Base-by-base conservation (phyloP, 2,797 vertebrate species). In the Falco peregrinus region DNA sequence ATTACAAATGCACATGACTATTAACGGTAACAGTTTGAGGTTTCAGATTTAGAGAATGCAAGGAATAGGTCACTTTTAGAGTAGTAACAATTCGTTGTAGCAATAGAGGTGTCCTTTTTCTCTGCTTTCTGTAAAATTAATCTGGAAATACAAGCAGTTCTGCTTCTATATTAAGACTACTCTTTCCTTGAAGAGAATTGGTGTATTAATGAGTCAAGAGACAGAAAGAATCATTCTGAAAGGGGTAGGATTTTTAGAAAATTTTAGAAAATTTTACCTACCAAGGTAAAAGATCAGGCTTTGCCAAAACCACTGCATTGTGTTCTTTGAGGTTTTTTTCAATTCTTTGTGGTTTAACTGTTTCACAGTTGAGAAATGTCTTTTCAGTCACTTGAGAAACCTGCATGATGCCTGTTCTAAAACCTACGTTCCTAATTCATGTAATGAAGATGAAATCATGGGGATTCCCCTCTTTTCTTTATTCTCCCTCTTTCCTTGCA, bases 21-120 rank as follows among this genome's bases (percentile, higher is more conserved):
- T 50, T 93, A 78, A 35, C 91, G 5, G 69, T 84, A 53, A 53
- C 64, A 76, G 81, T 90, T 92, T 90, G 51, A 87, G 41, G 51
- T 84, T 97, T 96, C 75, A 67, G 60, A 84, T 48, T 57, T 67
- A 76, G 25, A 73, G 25, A 5, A 39, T 81, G 21, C 20, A 64
- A 91, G 24, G n/a, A 81, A 39, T 77, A 81, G 21, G 16, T 79
- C 9, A 26, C 21, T 84, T 87, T 37, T 81, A 73, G 33, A 64
- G 47, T 71, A 86, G 69, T 84, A 95, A 87, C 94, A 59, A 73
- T 91, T 81, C 17, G 91, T 68, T 85, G 84, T 92, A 89, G 68
- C 9, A 69, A 87, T 39, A 82, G 64, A 84, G 16, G 11, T 63
- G 22, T 90, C 5, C 16, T 84, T 76, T 97, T 80, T 94, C 74